phyloP scores from a whole-genome alignment of 2,113 vertebrate genomes.

The Spermophilus dauricus region DNA sequence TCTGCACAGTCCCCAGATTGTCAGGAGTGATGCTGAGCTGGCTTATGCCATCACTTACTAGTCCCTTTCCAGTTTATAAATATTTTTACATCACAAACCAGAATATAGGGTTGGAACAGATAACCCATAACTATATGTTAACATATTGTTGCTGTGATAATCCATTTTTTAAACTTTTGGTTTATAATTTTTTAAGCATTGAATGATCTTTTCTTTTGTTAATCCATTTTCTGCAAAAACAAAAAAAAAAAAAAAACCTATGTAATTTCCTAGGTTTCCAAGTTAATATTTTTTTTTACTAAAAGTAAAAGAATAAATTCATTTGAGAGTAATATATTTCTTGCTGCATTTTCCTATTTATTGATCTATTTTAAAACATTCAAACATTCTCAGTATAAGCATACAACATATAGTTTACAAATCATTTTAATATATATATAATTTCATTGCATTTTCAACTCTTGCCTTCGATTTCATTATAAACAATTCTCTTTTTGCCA shows the following conservation, averaged over 20 bases:
- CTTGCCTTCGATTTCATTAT: not conserved
- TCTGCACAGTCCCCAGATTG: not conserved
- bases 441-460: not conserved
- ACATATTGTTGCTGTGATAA: not conserved
- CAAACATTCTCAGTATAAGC: not conserved
- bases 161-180: not conserved
- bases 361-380: not conserved
- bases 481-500: not conserved
- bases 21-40: not conserved
- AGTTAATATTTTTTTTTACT: constrained; percentile 24
- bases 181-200: not conserved
- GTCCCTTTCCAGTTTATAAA: not conserved
- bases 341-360: not conserved
- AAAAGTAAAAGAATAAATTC: constrained; percentile 10
- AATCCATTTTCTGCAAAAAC: constrained; percentile 7
- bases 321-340: constrained; percentile 44
- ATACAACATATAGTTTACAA: not conserved
- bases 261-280: not conserved
- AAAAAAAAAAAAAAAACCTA: constrained; percentile 4
- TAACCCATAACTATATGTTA: not conserved
- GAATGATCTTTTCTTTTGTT: constrained; percentile 40
- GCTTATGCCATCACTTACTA: not conserved
- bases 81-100: not conserved
- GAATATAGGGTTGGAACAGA: not conserved
- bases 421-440: not conserved